Evolutionary conservation across 2,797 vertebrate genomes (phyloP).

Genomic region (Anisognathus igniventris): DNA sequence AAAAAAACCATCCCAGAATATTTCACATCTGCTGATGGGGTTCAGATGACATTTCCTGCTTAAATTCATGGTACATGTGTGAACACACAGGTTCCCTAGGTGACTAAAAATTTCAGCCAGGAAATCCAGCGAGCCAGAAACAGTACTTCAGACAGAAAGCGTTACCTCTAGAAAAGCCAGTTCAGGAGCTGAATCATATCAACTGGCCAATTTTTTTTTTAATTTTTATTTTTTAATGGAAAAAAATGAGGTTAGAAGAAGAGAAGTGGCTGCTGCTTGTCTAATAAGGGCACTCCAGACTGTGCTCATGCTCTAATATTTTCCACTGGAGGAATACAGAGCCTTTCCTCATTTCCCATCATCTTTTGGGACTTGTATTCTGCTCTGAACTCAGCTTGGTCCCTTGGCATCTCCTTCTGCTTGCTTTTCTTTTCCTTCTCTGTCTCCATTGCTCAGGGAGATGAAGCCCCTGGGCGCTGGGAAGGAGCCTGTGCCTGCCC

Average conservation of each 20-base stretch:
- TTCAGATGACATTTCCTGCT: constrained; percentile 19
- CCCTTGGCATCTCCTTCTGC: neutral
- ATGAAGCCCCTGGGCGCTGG: neutral
- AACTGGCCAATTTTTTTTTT: neutral
- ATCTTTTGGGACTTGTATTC: neutral
- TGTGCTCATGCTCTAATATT: neutral
- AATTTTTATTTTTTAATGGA: neutral
- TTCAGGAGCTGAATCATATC: constrained; percentile 40
- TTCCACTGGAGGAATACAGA: constrained; percentile 32
- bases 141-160: constrained; percentile 27
- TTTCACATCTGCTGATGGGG: constrained; percentile 12
- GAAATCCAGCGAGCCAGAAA: constrained; percentile 42
- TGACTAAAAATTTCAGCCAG: constrained; percentile 43
- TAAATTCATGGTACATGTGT: constrained; percentile 21
- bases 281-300: constrained; percentile 1
- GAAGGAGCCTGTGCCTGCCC: neutral
- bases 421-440: neutral
- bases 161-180: constrained; percentile 19
- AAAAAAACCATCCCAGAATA: neutral
- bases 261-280: constrained; percentile 1
- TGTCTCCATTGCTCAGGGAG: neutral
- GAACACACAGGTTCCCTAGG: neutral
- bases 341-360: neutral
- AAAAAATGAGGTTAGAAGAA: constrained; percentile 31
- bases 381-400: neutral